Percentiles rank a stretch among this genome's conserved stretches.
Evolutionary conservation across 2,888 invertebrate genomes (phyloP).

Genomic region (Dysmachus trigonus): DNA sequence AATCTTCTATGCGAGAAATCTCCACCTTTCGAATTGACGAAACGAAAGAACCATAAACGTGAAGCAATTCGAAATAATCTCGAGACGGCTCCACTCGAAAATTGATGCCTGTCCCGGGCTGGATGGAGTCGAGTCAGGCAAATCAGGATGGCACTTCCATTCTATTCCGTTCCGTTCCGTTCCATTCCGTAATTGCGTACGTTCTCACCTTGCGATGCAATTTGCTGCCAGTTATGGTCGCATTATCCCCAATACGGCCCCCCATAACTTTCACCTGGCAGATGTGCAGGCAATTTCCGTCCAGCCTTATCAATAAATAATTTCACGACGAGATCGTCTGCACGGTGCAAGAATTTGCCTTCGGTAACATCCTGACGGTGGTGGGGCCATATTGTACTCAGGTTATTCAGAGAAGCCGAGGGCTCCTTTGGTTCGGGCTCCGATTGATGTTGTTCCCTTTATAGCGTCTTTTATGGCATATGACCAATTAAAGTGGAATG

Average conservation of each 20-base stretch:
- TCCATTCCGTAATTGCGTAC: neutral
- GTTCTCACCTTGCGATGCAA: slow-evolving; percentile 44
- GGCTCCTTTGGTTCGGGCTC: neutral
- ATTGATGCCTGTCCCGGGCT: slow-evolving; percentile 28
- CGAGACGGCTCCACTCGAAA: neutral
- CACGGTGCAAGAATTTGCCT: neutral
- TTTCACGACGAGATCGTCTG: neutral
- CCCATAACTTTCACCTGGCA: slow-evolving; percentile 12
- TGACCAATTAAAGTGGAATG: slow-evolving; percentile 30
- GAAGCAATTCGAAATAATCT: neutral
- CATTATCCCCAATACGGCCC: neutral
- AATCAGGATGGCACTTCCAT: slow-evolving; percentile 41
- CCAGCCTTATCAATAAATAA: slow-evolving; percentile 37
- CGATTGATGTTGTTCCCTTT: neutral
- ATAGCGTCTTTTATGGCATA: slow-evolving; percentile 19
- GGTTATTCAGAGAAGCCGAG: neutral
- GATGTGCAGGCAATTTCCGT: slow-evolving; percentile 29
- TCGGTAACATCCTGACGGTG: neutral
- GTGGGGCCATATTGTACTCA: neutral
- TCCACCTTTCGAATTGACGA: neutral
- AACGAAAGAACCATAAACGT: neutral
- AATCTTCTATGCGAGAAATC: neutral
- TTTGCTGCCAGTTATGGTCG: slow-evolving; percentile 36
- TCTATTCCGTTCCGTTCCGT: too few relatives aligned
- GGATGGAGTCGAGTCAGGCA: neutral